Evolutionary conservation across 2,797 vertebrate genomes (phyloP), one percentile per base, ranked within the genome.

Genomic region (Danio tinwini): DNA sequence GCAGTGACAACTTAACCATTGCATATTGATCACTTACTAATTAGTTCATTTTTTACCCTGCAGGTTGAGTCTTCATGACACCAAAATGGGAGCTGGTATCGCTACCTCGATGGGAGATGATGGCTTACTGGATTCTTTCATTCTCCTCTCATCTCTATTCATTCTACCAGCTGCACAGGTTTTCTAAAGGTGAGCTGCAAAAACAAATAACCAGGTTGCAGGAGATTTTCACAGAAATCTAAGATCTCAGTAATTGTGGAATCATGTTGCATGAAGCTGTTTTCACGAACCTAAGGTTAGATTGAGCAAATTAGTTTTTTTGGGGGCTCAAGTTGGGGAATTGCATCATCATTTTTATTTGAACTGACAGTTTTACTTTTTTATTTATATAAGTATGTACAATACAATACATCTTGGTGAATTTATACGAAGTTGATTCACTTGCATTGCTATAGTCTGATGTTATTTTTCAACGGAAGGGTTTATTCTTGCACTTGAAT

Each of bases 81-180:
- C 65, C 76, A 17, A 88, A 89, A 72, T 47, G 83, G 61, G 76
- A 76, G 64, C 12, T 80, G 61, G 89, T 87, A 3, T 77, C 86
- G 10, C 86, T 94, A 86, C 91, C 93, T 29, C 17, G 74, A 80
- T 83, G 87, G 78, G 94, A 95, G 83, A 85, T 93, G 49, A 53
- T 86, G 19, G n/a, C 71, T 0, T 95, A 93, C 37, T 94, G 93
- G 93, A 58, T 91, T 69, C 85, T 95, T 62, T 94, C 94, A 44
- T 88, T 94, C 42, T 87, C 86, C 50, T 93, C 92, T 39, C 94
- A 95, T 53, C 78, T 95, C 0, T 95, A 93, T 86, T 93, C 93
- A 56, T 94, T 94, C 83, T 93, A 93, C 80, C 88, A 94, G 21
- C 86, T 95, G 78, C 90, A 94, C 87, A 87, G 53, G 67, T 94